Percentiles rank a stretch among this genome's conserved stretches.
Evolutionary conservation across 2,888 invertebrate species (phyloP).

Genomic region (Agriopis leucophaearia): DNA sequence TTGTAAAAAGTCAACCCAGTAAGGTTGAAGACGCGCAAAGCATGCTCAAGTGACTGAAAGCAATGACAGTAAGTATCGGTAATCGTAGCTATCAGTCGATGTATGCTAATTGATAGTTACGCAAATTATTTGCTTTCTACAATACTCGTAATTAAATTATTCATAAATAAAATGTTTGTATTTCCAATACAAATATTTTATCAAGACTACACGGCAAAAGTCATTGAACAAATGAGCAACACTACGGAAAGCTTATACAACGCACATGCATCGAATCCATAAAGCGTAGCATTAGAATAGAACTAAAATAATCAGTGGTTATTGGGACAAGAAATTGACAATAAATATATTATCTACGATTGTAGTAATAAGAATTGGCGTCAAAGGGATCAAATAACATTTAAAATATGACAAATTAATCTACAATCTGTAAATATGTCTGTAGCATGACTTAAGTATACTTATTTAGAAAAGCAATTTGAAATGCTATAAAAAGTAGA

Average conservation of each 20-base stretch:
- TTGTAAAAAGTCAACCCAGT: slow-evolving; percentile 35
- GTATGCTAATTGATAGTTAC: slow-evolving; percentile 23
- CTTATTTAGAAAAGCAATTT: slow-evolving; percentile 38
- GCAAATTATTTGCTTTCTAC: slow-evolving; percentile 13
- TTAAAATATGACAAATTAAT: slow-evolving; percentile 18
- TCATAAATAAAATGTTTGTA: too few relatives aligned
- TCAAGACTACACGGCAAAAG: too few relatives aligned
- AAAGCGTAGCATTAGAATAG: too few relatives aligned
- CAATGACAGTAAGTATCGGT: slow-evolving; percentile 12
- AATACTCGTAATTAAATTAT: background rate
- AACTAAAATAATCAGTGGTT: too few relatives aligned
- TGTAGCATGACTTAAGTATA: slow-evolving; percentile 32
- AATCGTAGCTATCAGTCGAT: slow-evolving; percentile 6
- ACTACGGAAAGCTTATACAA: too few relatives aligned
- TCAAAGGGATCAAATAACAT: slow-evolving; percentile 12
- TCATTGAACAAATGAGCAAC: too few relatives aligned
- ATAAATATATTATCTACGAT: too few relatives aligned
- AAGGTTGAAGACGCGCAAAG: slow-evolving; percentile 24
- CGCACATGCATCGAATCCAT: too few relatives aligned
- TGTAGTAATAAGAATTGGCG: background rate
- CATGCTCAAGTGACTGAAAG: slow-evolving; percentile 21
- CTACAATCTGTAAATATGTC: slow-evolving; percentile 14
- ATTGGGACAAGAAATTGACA: too few relatives aligned
- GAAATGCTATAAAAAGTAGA: slow-evolving; percentile 36
- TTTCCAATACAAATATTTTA: too few relatives aligned